Percentiles rank a stretch among this genome's conserved stretches.
phyloP scores from a whole-genome alignment of 2,888 invertebrate genomes.

The Thymelicus lineola region DNA sequence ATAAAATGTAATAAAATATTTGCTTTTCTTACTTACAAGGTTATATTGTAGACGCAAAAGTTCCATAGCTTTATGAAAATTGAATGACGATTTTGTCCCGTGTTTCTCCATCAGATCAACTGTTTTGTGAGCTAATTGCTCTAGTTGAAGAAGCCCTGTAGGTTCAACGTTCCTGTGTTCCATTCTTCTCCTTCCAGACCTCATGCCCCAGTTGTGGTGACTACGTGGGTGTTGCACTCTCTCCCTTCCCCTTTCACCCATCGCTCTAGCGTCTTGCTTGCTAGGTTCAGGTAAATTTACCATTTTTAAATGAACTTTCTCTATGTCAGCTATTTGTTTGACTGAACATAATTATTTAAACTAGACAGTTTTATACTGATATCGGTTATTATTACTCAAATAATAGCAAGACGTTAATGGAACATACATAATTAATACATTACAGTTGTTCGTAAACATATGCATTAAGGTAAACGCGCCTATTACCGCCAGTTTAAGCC shows the following conservation, averaged over 20 bases:
- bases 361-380: constrained; percentile 13
- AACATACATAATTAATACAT: constrained; percentile 20
- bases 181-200: constrained; percentile 48
- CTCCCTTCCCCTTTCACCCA: constrained; percentile 44
- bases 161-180: constrained; percentile 48
- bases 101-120: constrained; percentile 59
- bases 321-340: not conserved
- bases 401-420: not conserved
- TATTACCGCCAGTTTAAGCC: too few species aligned
- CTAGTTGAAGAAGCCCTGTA: constrained; percentile 53
- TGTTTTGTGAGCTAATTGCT: constrained; percentile 51
- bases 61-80: constrained; percentile 56
- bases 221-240: constrained; percentile 42
- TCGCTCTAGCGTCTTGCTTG: constrained; percentile 46
- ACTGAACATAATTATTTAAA: constrained; percentile 8
- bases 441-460: constrained; percentile 17
- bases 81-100: constrained; percentile 46
- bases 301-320: constrained; percentile 46
- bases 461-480: too few species aligned
- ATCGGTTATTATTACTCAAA: constrained; percentile 2
- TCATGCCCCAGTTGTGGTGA: constrained; percentile 54
- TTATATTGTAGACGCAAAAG: constrained; percentile 61
- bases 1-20: too few species aligned
- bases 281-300: constrained; percentile 53
- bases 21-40: constrained; percentile 23